phyloP scores from a whole-genome alignment of 2,113 vertebrate genomes.

The Brevimyrus niger region DNA sequence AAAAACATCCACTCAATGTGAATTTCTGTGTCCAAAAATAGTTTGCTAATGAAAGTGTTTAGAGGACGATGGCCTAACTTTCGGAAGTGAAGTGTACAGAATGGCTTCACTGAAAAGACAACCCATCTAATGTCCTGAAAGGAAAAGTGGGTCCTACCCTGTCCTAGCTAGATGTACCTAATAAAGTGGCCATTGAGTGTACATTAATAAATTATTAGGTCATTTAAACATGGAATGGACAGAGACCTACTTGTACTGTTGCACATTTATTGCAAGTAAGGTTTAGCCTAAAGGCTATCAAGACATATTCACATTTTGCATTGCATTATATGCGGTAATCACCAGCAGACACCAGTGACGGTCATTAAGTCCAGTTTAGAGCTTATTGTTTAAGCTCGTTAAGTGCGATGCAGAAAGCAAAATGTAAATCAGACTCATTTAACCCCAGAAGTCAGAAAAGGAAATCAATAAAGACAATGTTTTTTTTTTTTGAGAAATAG shows the following conservation, averaged over 20 bases:
- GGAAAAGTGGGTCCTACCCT: background rate
- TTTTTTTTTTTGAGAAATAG: background rate
- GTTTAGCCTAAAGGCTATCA: background rate
- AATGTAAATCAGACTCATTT: background rate
- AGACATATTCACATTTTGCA: background rate
- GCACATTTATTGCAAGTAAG: background rate
- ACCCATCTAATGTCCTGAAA: background rate
- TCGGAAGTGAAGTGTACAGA: background rate
- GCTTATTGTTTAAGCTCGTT: background rate
- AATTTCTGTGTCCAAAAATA: conserved; percentile 11
- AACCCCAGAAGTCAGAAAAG: background rate
- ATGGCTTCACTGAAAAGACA: background rate
- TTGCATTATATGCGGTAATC: background rate
- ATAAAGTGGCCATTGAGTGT: background rate
- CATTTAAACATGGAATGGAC: conserved; percentile 16
- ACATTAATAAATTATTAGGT: conserved; percentile 22
- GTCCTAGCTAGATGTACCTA: background rate
- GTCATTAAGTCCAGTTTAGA: background rate
- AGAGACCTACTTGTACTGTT: background rate
- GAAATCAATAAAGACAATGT: background rate
- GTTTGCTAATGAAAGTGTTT: background rate
- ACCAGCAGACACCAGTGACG: background rate
- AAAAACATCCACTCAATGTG: background rate
- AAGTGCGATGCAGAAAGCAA: background rate
- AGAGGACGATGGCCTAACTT: background rate